A percentile compares a stretch with the other conserved stretches of the same genome.
Evolutionary conservation across 2,113 vertebrate species (phyloP).

Genomic region (Plecotus auritus): DNA sequence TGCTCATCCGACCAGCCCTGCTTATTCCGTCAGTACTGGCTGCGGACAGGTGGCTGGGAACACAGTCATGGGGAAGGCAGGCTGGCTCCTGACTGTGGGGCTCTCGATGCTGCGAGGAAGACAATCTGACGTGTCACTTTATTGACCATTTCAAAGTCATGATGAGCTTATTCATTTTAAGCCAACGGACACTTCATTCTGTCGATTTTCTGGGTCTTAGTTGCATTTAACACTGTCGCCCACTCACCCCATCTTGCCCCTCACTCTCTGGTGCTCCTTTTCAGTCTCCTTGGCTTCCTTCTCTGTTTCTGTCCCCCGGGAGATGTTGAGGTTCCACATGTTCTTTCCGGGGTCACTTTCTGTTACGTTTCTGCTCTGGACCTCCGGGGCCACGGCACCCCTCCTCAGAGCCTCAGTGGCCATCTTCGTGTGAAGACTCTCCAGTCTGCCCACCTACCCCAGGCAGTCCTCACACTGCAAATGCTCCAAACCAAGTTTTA

Average conservation of each 20-base stretch:
- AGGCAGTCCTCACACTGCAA: not conserved
- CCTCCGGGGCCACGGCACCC: not conserved
- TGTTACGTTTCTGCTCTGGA: too few relatives aligned
- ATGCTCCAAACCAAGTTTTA: not conserved
- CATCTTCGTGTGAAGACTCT: not conserved
- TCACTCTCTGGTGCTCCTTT: not conserved
- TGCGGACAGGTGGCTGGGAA: too few relatives aligned
- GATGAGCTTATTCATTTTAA: not conserved
- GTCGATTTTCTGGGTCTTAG: not conserved
- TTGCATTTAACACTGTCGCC: not conserved
- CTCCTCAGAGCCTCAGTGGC: too few relatives aligned
- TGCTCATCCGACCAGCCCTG: too few relatives aligned
- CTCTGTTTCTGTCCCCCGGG: not conserved
- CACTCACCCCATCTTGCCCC: not conserved
- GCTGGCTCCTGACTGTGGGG: not conserved
- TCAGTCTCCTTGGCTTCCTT: not conserved
- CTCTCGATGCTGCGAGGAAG: not conserved
- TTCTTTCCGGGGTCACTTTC: not conserved
- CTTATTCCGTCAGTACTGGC: not conserved
- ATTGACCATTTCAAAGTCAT: not conserved
- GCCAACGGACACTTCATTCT: not conserved
- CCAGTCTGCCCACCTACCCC: not conserved
- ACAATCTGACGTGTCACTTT: too few relatives aligned
- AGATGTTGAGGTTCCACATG: not conserved
- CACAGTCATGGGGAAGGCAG: not conserved